Evolutionary conservation across 2,888 invertebrate species (phyloP), one percentile per base, ranked within the genome.

Genomic region (Acanthosepion esculentum): DNA sequence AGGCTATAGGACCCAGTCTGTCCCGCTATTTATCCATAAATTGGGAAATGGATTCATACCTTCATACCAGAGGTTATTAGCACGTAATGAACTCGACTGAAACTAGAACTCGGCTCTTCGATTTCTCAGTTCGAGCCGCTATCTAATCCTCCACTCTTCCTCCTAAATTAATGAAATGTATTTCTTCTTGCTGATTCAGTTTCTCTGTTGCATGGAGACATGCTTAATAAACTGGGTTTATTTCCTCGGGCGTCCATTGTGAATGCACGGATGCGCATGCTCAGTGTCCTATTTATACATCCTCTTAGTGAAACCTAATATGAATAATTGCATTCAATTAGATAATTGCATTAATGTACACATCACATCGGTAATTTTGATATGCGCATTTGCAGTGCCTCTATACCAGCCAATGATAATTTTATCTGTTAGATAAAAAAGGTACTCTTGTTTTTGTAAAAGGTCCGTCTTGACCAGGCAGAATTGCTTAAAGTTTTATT

Each of bases 291-390:
- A 15, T 78, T 33, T 78, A 23, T 15, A 33, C 1, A 18, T 33
- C 1, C n/a, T 78, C 15, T n/a, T 23, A 78, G n/a, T n/a, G n/a
- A 78, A 78, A 78, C n/a, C n/a, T 33, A 78, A 78, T 29, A 4
- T 29, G n/a, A 78, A 78, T 78, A 78, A 78, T 78, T 78, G n/a
- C 78, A 29, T 78, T 78, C 78, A 78, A 78, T 78, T 78, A 78
- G 78, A n/a, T 78, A 78, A 78, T 78, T 78, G 10, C 26, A 78
- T 78, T 29, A 78, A 78, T 78, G 78, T n/a, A 78, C 26, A 29
- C 12, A 29, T 29, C 26, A 29, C n/a, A 78, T 78, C 78, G 29
- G 78, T 29, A 78, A 78, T 78, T 78, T 78, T 78, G 29, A 78
- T 78, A 29, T 29, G n/a, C 20, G 2, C 78, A 78, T 33, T n/a